Percentiles rank a stretch among this genome's conserved stretches.
phyloP scores from a whole-genome alignment of 2,888 invertebrate genomes.

The Cyaniris semiargus region DNA sequence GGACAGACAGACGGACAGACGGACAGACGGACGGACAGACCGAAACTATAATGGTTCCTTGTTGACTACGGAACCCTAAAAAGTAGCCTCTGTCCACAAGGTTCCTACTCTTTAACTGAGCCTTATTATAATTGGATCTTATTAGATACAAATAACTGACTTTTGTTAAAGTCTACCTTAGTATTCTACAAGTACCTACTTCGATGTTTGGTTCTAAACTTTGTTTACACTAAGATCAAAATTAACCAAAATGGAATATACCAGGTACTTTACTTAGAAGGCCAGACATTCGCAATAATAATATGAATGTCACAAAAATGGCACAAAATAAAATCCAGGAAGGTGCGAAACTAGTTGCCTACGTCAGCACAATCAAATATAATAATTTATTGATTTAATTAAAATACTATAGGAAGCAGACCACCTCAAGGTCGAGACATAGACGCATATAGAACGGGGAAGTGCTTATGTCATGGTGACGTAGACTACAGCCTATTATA shows the following conservation, averaged over 20 bases:
- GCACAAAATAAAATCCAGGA: conserved; percentile 15
- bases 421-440: conserved; percentile 53
- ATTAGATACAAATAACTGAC: no score
- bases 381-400: conserved; percentile 29
- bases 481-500: conserved; percentile 37
- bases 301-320: background rate
- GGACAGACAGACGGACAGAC: no score
- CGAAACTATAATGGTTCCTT: no score
- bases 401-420: conserved; percentile 21
- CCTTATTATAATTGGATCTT: no score
- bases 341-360: conserved; percentile 27
- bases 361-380: conserved; percentile 15
- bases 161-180: no score
- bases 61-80: no score
- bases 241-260: no score
- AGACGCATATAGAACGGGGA: conserved; percentile 67
- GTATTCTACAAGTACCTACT: no score
- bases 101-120: no score
- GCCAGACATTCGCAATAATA: background rate
- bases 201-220: background rate
- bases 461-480: conserved; percentile 54
- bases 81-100: no score
- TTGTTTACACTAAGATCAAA: background rate
- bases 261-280: background rate
- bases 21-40: no score